These are phyloP conservation scores for Noturus placidus DNA, from an alignment of 2,113 vertebrate species.

Conservation along the genomic window DNA sequence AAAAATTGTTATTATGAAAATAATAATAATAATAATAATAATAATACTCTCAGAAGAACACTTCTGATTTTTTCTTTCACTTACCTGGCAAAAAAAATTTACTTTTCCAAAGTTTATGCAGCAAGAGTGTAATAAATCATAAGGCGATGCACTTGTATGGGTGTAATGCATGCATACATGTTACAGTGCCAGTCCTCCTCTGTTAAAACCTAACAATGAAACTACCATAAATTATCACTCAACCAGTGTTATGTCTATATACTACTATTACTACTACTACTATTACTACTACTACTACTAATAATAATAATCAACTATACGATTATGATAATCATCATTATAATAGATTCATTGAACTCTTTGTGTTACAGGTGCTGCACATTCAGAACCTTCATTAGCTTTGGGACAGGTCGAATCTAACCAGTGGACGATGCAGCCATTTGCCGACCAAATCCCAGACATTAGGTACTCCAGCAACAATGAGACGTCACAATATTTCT, in stretches of 20 bases:
- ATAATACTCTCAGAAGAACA: background rate
- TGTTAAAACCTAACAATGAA: background rate
- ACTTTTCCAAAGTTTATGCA: background rate
- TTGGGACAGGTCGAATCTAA: slow-evolving; percentile 64
- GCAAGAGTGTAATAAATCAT: background rate
- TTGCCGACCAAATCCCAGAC: slow-evolving; percentile 75
- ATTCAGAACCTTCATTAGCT: background rate
- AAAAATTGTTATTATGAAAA: too few relatives aligned
- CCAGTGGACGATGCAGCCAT: slow-evolving; percentile 77
- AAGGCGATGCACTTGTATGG: background rate
- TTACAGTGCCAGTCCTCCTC: background rate
- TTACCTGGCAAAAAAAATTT: background rate
- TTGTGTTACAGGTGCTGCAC: slow-evolving; percentile 40
- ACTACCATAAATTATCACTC: background rate
- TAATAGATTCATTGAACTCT: background rate
- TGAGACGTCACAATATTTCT: slow-evolving; percentile 36
- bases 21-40: too few relatives aligned
- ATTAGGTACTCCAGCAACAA: slow-evolving; percentile 52
- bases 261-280: too few relatives aligned
- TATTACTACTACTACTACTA: too few relatives aligned
- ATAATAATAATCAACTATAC: background rate
- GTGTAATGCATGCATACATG: background rate
- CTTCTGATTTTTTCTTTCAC: too few relatives aligned
- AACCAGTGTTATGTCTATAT: background rate
- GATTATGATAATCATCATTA: background rate